Conservation (phyloP, 1,140 invertebrate genomes). For the Euura lappo region DNA sequence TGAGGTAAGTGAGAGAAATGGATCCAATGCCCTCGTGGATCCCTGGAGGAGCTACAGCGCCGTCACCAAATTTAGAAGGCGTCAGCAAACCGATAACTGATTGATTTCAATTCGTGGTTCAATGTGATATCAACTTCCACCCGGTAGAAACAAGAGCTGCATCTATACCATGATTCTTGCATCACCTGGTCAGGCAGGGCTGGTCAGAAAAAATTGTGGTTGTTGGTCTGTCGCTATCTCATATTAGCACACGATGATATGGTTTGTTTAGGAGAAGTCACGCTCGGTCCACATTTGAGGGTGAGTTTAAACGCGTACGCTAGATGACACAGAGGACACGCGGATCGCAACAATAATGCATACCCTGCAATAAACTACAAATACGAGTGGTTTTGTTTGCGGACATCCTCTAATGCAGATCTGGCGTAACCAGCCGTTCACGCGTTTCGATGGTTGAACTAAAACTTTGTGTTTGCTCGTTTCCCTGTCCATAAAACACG, state of each 20-base stretch:
- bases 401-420: slow-evolving; percentile 1
- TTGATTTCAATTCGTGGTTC: too few relatives aligned
- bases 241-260: background rate
- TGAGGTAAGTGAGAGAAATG: background rate
- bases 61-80: background rate
- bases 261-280: slow-evolving; percentile 4
- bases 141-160: background rate
- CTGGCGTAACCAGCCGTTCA: background rate
- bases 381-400: background rate
- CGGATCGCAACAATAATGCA: background rate
- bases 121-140: too few relatives aligned
- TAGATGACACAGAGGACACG: background rate
- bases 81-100: too few relatives aligned
- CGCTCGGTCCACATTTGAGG: slow-evolving; percentile 1
- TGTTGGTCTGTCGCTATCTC: background rate
- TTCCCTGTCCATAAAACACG: background rate
- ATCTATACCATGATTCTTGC: background rate
- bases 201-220: too few relatives aligned
- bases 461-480: slow-evolving; percentile 4
- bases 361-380: slow-evolving; percentile 5
- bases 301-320: background rate
- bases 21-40: background rate
- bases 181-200: too few relatives aligned
- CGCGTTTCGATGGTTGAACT: background rate
- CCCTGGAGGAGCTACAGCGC: background rate